Percentiles rank a stretch among this genome's conserved stretches.
These are phyloP conservation scores for Podocnemis expansa DNA, from an alignment of 2,113 vertebrate genomes.

Conservation along the genomic window DNA sequence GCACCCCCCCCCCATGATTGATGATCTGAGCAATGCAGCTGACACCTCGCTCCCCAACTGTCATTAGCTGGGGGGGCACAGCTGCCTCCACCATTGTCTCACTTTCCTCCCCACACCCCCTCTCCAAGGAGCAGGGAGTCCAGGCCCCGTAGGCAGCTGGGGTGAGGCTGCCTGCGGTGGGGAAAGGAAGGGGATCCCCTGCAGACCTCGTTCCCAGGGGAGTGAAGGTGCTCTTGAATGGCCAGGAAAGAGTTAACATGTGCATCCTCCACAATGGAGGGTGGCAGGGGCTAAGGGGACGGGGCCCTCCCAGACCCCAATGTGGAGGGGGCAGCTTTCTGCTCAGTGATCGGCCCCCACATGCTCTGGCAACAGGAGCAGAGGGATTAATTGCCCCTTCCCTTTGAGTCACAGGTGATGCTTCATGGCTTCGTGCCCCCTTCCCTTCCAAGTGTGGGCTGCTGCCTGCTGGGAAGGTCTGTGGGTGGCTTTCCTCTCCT, in stretches of 20 bases:
- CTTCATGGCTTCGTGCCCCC: neutral
- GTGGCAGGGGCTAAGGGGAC: neutral
- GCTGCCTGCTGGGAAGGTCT: too few species aligned
- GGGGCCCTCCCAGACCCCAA: neutral
- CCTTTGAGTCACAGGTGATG: neutral
- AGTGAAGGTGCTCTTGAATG: constrained; percentile 23
- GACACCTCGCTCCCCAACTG: constrained; percentile 73
- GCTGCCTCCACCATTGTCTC: neutral
- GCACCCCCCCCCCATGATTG: constrained; percentile 4
- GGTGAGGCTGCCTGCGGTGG: neutral
- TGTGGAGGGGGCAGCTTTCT: neutral
- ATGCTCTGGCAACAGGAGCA: neutral
- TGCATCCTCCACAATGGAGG: constrained; percentile 47
- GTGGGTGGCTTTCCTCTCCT: neutral
- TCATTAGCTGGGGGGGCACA: constrained; percentile 68
- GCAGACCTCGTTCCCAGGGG: neutral
- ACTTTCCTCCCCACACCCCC: neutral
- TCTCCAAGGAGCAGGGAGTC: neutral
- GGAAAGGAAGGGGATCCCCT: too few species aligned
- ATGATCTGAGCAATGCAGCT: constrained; percentile 76
- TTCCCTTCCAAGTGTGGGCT: too few species aligned
- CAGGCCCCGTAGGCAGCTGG: neutral
- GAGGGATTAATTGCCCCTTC: neutral
- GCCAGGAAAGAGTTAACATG: constrained; percentile 64
- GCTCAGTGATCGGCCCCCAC: too few species aligned